Base-by-base conservation (phyloP, 2,797 vertebrate genomes). In the Euthynnus affinis region DNA sequence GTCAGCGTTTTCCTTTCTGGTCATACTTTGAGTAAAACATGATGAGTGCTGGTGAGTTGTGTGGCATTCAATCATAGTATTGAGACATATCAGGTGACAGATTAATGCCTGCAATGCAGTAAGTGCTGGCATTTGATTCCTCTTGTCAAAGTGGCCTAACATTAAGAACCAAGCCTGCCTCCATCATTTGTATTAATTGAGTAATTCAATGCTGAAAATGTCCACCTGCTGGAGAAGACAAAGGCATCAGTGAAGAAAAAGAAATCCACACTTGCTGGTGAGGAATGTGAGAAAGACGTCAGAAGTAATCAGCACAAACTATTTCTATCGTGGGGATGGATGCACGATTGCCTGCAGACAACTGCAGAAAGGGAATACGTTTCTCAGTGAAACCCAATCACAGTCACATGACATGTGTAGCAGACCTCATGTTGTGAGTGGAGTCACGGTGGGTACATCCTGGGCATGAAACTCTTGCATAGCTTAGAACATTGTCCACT, bases 301-400 rank as follows among this genome's bases (percentile, higher is more conserved):
- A 59, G 59, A 23, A 74, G 49, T 79, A 71, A 77, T 86, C 69
- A 77, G 52, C 74, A 59, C 59, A 22, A 18, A 57, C 80, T 82
- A 77, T 86, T 88, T 87, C 60, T 65, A 71, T 72, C 12, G 9
- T 17, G 1, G 48, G 42, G 62, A 63, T 74, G 57, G 69, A 71
- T 68, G 72, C 40, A 29, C 2, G 44, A 74, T 81, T 78, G 70
- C 77, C 66, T 78, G 81, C 70, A 84, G 77, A 89, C 90, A 92
- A 91, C 87, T 93, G 91, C 69, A 59, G 71, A 70, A 75, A 75
- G 76, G 22, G 65, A 89, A 89, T 70, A 70, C 59, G 51, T 86
- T 87, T 90, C 89, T 78, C 27, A 23, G 55, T 87, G 92, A 93
- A 94, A 95, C 72, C 65, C 56, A 82, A 95, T 89, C 88, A 46